Conservation (phyloP, 2,888 invertebrate genomes). For the Trissonchulus latispiculum region DNA sequence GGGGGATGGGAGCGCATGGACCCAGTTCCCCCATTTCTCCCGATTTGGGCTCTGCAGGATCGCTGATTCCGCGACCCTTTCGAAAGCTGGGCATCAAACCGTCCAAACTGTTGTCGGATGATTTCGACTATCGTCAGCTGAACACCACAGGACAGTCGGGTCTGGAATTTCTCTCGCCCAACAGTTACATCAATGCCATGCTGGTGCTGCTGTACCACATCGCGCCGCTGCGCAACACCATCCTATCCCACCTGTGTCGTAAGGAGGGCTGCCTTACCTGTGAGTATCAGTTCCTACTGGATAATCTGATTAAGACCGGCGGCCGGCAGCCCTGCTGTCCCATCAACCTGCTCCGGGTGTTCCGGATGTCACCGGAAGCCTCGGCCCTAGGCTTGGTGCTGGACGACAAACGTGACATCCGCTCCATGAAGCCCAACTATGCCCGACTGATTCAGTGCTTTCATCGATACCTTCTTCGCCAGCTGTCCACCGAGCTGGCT, state of each 20-base stretch:
- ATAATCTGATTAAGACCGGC: constrained; percentile 69
- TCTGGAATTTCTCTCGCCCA: constrained; percentile 76
- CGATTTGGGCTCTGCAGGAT: constrained; percentile 21
- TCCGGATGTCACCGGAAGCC: constrained; percentile 86
- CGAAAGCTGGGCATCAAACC: constrained; percentile 75
- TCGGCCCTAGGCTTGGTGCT: constrained; percentile 78
- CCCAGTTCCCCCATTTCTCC: constrained; percentile 16
- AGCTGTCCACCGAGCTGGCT: constrained; percentile 70
- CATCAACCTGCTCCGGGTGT: constrained; percentile 79
- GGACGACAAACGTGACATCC: constrained; percentile 59
- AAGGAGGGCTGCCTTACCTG: constrained; percentile 89
- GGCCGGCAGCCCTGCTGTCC: constrained; percentile 58
- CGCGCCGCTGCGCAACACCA: constrained; percentile 64
- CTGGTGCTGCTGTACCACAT: constrained; percentile 84
- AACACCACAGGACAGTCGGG: constrained; percentile 81
- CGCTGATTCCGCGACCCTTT: constrained; percentile 54
- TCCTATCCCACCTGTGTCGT: constrained; percentile 74
- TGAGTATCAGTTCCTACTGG: constrained; percentile 88
- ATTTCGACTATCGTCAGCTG: constrained; percentile 70
- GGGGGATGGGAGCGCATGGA: background rate
- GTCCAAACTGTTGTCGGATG: constrained; percentile 67
- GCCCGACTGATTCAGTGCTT: constrained; percentile 61
- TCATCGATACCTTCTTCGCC: constrained; percentile 88
- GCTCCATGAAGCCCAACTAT: constrained; percentile 34
- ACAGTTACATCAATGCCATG: constrained; percentile 94